These are phyloP conservation scores for Drosophila repleta DNA, from an alignment of 1,140 invertebrate species.

Conservation along the genomic window DNA sequence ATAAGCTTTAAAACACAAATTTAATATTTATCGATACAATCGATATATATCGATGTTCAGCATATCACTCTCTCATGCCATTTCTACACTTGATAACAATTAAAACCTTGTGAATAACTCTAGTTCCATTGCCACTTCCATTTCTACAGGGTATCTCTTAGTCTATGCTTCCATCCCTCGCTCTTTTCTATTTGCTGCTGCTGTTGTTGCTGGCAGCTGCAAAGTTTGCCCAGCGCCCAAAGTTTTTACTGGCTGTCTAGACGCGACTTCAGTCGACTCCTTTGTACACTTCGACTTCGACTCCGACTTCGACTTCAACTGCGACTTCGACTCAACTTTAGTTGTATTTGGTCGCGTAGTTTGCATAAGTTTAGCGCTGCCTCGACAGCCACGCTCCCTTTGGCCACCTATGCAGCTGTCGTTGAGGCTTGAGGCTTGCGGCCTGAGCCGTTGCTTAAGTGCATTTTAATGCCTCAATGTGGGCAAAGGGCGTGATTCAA, in stretches of 20 bases:
- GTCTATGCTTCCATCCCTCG: not conserved
- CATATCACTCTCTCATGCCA: too few relatives aligned
- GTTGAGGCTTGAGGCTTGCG: slow-evolving; percentile 1
- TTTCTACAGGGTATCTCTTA: not conserved
- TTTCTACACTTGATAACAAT: too few relatives aligned
- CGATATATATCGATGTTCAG: too few relatives aligned
- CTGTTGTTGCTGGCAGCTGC: slow-evolving; percentile 10
- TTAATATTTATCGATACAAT: too few relatives aligned
- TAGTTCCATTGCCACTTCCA: not conserved
- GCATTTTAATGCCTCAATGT: slow-evolving; percentile 70
- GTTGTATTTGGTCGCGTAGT: slow-evolving; percentile 74
- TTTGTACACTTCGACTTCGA: slow-evolving; percentile 48
- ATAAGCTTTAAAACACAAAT: too few relatives aligned
- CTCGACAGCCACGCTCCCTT: not conserved
- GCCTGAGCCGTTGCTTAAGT: slow-evolving; percentile 44
- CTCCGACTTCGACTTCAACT: slow-evolving; percentile 51
- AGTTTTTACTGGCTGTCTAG: slow-evolving; percentile 66
- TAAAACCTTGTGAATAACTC: too few relatives aligned
- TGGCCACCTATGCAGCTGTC: not conserved
- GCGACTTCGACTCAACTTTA: slow-evolving; percentile 35
- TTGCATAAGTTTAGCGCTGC: slow-evolving; percentile 68
- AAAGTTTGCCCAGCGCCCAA: slow-evolving; percentile 58
- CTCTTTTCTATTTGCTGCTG: slow-evolving; percentile 1
- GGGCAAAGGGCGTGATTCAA: slow-evolving; percentile 47
- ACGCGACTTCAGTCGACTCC: slow-evolving; percentile 41